Evolutionary conservation across 2,797 vertebrate species (phyloP).

Genomic region (Alfaro cultratus): DNA sequence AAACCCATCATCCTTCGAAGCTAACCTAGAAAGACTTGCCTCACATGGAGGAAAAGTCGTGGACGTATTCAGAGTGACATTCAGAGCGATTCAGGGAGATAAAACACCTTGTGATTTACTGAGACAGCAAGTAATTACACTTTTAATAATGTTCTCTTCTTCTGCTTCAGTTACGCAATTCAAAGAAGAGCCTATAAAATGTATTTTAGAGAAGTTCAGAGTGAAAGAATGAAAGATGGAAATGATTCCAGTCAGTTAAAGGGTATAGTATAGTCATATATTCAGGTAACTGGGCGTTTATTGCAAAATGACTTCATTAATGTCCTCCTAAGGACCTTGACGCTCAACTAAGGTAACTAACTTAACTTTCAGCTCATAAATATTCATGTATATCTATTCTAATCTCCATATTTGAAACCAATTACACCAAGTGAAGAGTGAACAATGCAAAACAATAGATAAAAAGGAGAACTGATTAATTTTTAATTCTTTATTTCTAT

Average conservation of each 20-base stretch:
- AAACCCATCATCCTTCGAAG: neutral
- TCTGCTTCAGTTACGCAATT: neutral
- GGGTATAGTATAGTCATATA: neutral
- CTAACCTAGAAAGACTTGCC: neutral
- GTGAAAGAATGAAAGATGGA: neutral
- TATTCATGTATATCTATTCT: neutral
- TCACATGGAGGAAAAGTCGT: neutral
- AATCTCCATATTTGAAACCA: neutral
- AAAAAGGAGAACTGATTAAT: neutral
- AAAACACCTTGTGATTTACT: constrained; percentile 1
- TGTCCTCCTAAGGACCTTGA: neutral
- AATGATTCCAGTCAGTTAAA: neutral
- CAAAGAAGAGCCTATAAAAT: neutral
- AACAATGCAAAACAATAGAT: neutral
- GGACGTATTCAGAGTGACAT: neutral
- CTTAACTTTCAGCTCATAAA: neutral
- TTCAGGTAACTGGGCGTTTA: neutral
- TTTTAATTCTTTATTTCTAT: neutral
- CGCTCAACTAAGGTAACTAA: neutral
- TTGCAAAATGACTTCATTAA: neutral
- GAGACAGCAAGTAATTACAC: constrained; percentile 2
- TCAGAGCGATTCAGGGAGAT: neutral
- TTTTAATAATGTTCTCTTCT: constrained; percentile 6
- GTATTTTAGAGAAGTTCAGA: neutral
- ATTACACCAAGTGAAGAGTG: neutral